These are phyloP conservation scores for Chrysopa pallens DNA, from an alignment of 1,140 invertebrate species.

Conservation along the genomic window DNA sequence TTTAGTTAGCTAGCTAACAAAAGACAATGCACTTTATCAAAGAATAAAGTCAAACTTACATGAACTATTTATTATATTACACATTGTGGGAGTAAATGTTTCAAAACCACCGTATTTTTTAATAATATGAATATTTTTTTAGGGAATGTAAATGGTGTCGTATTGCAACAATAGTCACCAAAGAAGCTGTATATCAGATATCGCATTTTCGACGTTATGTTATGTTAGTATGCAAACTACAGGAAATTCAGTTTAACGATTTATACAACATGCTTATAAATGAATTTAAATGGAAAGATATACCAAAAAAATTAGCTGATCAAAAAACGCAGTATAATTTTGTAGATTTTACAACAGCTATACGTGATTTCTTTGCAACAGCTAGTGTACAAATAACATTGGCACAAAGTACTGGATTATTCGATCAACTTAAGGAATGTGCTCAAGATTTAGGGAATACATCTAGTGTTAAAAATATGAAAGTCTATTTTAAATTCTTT, in stretches of 20 bases:
- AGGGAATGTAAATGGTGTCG: slow-evolving; percentile 1
- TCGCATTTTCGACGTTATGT: neutral
- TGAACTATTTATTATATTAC: too few species aligned
- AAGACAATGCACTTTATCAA: too few species aligned
- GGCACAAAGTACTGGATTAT: neutral
- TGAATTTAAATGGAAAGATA: slow-evolving; percentile 1
- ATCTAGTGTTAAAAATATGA: neutral
- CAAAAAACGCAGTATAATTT: neutral
- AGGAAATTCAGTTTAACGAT: neutral
- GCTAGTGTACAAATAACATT: neutral
- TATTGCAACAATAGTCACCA: neutral
- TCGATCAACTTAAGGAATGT: neutral
- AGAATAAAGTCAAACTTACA: too few species aligned
- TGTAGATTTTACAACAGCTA: neutral
- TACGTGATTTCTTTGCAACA: neutral
- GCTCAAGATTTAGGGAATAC: neutral
- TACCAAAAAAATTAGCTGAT: neutral
- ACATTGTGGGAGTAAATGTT: too few species aligned
- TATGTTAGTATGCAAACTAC: neutral
- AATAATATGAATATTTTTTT: neutral
- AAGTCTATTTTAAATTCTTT: neutral
- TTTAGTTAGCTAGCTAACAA: too few species aligned
- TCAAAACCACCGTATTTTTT: too few species aligned
- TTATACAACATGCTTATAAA: neutral
- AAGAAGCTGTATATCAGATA: neutral